Evolutionary conservation across 1,140 invertebrate genomes (phyloP), one percentile per base, ranked within the genome.

Genomic region (Metaphire vulgaris): DNA sequence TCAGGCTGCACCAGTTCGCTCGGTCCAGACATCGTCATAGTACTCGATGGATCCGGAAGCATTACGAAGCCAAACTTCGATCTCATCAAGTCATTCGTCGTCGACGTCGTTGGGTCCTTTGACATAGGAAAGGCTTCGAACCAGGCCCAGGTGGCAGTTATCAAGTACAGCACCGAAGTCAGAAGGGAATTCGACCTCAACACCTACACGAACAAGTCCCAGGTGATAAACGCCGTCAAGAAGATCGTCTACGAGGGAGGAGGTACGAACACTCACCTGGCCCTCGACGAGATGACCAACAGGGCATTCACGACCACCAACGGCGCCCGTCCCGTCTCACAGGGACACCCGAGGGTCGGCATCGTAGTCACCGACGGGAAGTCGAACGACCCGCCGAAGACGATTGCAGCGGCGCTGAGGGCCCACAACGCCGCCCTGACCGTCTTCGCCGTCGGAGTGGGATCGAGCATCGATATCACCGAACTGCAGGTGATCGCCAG

Each of bases 261-360:
- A 28, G 76, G 77, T 0, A 81, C 81, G 15, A 33, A 67, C 15
- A 81, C 79, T 1, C 32, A 56, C 15, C 14, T 33, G 26, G 81
- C 76, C 12, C 75, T 81, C 26, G 64, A 78, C 26, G 16, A 71
- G 0, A 77, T 78, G 68, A 76, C 77, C 15, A 74, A 72, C 30
- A 67, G 79, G 6, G 66, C 75, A 21, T 66, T 78, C 72, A 77
- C 78, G 12, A 78, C 80, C 6, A 79, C 78, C 41, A 77, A 76
- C 1, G 31, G 80, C 21, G 31, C 71, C 6, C 26, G 31, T 26
- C 33, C 15, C n/a, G 21, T 6, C 41, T 12, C 6, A 6, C 1
- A 72, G 28, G 72, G 72, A 26, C 12, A 33, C 2, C 71, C 71
- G 34, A 72, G 32, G n/a, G 56, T 77, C 12, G 76, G 2, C 14